Evolutionary conservation across 2,797 vertebrate genomes (phyloP).

Genomic region (Sebastes variabilis): DNA sequence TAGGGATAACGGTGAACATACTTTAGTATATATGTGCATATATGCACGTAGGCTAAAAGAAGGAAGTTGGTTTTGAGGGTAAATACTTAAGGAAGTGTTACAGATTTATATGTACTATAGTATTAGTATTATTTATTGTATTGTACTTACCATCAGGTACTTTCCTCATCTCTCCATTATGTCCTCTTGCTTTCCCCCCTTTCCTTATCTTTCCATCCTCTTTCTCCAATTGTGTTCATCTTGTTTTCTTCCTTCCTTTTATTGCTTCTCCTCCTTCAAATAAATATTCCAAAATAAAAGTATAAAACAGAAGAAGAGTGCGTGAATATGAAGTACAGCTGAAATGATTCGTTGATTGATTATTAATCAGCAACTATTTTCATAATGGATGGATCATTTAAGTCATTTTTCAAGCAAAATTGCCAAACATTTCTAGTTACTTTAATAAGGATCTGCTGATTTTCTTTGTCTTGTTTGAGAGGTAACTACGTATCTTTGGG

Average conservation of each 20-base stretch:
- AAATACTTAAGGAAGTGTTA: not conserved
- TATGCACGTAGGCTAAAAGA: not conserved
- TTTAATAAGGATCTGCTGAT: not conserved
- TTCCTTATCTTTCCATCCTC: not conserved
- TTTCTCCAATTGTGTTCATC: not conserved
- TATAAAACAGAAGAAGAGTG: not conserved
- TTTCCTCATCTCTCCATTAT: not conserved
- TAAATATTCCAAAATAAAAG: not conserved
- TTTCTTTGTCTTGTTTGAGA: not conserved
- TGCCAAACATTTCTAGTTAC: not conserved
- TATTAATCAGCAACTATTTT: not conserved
- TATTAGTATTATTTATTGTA: not conserved
- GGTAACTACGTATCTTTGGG: not conserved
- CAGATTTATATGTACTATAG: not conserved
- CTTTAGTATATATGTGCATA: conserved; percentile 1
- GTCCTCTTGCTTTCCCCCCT: not conserved
- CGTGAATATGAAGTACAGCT: not conserved
- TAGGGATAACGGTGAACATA: conserved; percentile 56
- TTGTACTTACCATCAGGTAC: not conserved
- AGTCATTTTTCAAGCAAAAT: not conserved
- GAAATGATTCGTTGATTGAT: not conserved
- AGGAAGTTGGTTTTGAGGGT: not conserved
- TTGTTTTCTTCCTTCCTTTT: not conserved
- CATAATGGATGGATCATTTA: not conserved
- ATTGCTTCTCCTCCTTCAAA: not conserved